Evolutionary conservation across 1,140 invertebrate genomes (phyloP).

Genomic region (Armadillidium nasatum): DNA sequence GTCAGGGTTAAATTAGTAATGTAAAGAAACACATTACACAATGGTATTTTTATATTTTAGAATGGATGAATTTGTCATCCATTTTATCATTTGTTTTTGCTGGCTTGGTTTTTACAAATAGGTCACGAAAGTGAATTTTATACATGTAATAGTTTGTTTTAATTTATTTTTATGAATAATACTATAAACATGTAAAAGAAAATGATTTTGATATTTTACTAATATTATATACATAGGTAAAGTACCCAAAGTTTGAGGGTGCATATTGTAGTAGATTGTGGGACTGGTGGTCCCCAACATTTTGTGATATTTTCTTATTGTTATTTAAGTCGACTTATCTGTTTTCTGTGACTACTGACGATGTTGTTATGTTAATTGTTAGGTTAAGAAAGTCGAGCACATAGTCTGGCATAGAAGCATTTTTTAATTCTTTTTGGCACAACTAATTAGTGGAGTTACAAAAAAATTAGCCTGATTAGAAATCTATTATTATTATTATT

Average conservation of each 20-base stretch:
- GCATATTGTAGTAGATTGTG: conserved; percentile 37
- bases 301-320: conserved; percentile 46
- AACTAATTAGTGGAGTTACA: too few relatives aligned
- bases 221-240: conserved; percentile 36
- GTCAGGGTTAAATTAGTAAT: conserved; percentile 44
- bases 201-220: conserved; percentile 44
- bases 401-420: background rate
- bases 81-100: conserved; percentile 38
- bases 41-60: conserved; percentile 43
- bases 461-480: too few relatives aligned
- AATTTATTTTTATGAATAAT: conserved; percentile 40
- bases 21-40: conserved; percentile 46
- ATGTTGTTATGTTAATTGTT: conserved; percentile 43
- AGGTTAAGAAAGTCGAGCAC: conserved; percentile 37
- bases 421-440: background rate
- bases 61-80: conserved; percentile 36
- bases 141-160: conserved; percentile 41
- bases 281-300: conserved; percentile 40
- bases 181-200: conserved; percentile 37
- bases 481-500: too few relatives aligned
- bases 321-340: conserved; percentile 45
- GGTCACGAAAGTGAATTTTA: conserved; percentile 43
- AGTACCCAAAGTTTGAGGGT: conserved; percentile 16
- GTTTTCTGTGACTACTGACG: conserved; percentile 46
- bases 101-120: conserved; percentile 39